These are phyloP conservation scores for Entomyzon cyanotis DNA, from an alignment of 2,113 vertebrate genomes.

Conservation along the genomic window DNA sequence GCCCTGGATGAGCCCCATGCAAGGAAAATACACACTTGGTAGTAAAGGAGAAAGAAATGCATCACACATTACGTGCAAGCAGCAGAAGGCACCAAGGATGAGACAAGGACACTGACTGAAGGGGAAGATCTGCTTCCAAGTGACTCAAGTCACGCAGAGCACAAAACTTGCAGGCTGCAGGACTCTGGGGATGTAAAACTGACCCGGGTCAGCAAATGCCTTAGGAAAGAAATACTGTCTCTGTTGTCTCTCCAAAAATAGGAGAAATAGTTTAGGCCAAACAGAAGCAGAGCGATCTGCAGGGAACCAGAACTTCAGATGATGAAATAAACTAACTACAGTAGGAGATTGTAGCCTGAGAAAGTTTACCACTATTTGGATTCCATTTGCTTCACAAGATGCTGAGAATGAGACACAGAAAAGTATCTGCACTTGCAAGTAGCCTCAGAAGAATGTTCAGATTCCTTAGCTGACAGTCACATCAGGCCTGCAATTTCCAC, in stretches of 20 bases:
- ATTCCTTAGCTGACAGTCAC: neutral
- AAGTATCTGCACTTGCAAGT: neutral
- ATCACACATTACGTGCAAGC: neutral
- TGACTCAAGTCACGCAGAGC: neutral
- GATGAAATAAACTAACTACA: neutral
- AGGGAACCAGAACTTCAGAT: neutral
- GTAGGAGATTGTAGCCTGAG: neutral
- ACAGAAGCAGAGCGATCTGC: neutral
- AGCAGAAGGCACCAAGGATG: neutral
- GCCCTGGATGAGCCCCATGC: neutral
- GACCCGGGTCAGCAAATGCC: neutral
- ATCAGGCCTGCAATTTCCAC: neutral
- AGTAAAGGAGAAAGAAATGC: neutral
- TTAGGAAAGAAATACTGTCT: neutral
- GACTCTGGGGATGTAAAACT: neutral
- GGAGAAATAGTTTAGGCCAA: neutral
- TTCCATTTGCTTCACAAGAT: neutral
- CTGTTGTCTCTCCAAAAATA: neutral
- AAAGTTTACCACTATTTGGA: neutral
- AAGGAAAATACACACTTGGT: neutral
- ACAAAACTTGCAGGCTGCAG: neutral
- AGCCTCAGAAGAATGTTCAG: neutral
- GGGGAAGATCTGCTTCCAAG: neutral
- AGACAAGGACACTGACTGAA: neutral
- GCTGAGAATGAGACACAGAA: neutral